phyloP scores from a whole-genome alignment of 2,113 vertebrate species.

The Riparia riparia region DNA sequence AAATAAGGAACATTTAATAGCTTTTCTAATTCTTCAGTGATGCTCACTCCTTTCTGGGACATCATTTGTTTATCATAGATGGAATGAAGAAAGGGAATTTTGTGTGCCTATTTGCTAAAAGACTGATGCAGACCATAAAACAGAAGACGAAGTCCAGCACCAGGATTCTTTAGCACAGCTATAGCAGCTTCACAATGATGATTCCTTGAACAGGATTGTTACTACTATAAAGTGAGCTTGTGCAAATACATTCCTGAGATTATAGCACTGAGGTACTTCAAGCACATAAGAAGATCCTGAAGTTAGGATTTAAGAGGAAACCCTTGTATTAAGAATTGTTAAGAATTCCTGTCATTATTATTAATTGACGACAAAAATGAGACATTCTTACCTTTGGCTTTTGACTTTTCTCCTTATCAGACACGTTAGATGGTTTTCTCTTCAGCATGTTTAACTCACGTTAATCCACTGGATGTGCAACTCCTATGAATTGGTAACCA shows the following conservation, averaged over 20 bases:
- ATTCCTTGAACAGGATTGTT: not conserved
- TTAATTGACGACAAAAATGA: not conserved
- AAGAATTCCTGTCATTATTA: not conserved
- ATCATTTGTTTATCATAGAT: not conserved
- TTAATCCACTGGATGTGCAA: not conserved
- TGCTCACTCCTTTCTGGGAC: not conserved
- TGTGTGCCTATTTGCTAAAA: not conserved
- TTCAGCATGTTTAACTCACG: constrained; percentile 80
- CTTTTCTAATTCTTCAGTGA: not conserved
- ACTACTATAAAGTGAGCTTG: not conserved
- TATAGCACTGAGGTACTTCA: not conserved
- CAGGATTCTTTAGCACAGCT: not conserved
- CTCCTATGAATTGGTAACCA: not conserved
- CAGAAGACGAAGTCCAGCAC: not conserved
- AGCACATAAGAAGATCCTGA: not conserved
- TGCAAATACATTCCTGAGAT: not conserved
- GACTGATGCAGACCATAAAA: not conserved
- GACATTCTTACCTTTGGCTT: constrained; percentile 85
- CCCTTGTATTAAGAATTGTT: not conserved
- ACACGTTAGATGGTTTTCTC: constrained; percentile 84
- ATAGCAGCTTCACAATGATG: not conserved
- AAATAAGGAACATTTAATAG: not conserved
- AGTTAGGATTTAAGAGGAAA: not conserved
- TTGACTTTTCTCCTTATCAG: constrained; percentile 85
- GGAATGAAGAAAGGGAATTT: not conserved